Evolutionary conservation across 2,113 vertebrate genomes (phyloP).

Genomic region (Pycnonotus jocosus): DNA sequence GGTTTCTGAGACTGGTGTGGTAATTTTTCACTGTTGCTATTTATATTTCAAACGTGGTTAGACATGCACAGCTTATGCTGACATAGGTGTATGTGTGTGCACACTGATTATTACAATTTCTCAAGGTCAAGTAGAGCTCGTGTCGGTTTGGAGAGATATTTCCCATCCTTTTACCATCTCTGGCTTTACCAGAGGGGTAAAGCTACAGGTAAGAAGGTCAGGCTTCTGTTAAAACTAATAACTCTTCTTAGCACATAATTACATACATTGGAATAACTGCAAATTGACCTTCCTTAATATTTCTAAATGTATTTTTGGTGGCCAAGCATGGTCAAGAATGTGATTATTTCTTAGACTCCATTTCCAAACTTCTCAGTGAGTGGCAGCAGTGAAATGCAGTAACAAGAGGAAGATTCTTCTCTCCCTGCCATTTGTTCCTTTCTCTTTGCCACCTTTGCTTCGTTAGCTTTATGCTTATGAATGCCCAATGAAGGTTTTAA

Average conservation of each 20-base stretch:
- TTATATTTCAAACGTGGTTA: background rate
- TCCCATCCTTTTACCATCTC: background rate
- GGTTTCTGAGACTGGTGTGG: background rate
- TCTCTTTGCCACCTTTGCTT: background rate
- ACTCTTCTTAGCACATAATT: background rate
- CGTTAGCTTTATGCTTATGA: background rate
- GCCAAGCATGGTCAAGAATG: background rate
- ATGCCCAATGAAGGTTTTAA: background rate
- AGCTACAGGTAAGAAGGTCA: background rate
- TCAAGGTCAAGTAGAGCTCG: background rate
- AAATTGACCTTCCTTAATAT: background rate
- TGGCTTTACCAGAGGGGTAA: background rate
- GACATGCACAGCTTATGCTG: background rate
- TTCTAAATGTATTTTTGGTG: background rate
- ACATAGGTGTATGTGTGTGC: background rate
- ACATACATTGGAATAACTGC: background rate
- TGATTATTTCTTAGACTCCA: background rate
- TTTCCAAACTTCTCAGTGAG: background rate
- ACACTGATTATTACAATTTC: background rate
- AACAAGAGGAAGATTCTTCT: background rate
- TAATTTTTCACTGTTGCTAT: background rate
- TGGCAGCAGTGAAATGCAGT: background rate
- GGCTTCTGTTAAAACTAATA: background rate
- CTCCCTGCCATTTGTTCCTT: background rate
- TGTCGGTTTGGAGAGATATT: background rate